phyloP scores from a whole-genome alignment of 2,797 vertebrate species.

The Rhabdomys pumilio region DNA sequence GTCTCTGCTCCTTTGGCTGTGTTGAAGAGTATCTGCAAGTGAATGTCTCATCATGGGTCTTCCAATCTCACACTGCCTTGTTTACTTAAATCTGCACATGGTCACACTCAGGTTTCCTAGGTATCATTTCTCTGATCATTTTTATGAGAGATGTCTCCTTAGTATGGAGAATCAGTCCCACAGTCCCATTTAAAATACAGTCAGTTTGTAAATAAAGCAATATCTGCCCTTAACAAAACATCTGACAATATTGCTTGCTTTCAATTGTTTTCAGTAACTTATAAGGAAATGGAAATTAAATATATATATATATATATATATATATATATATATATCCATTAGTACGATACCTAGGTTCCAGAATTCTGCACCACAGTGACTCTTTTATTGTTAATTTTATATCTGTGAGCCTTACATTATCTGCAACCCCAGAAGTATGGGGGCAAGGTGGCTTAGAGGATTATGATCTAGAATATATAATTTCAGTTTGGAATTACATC shows the following conservation, averaged over 20 bases:
- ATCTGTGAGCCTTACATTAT: neutral
- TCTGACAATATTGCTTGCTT: neutral
- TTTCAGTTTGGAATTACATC: neutral
- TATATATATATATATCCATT: neutral
- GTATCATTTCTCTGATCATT: neutral
- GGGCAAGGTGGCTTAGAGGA: neutral
- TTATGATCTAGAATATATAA: neutral
- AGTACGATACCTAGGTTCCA: neutral
- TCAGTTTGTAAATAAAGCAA: neutral
- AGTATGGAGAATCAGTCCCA: neutral
- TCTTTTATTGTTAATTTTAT: neutral
- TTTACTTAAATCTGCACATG: neutral
- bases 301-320: no score
- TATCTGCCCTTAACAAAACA: neutral
- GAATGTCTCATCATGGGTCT: no score
- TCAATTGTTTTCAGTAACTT: neutral
- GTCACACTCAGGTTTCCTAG: neutral
- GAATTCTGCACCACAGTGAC: neutral
- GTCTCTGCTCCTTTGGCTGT: neutral
- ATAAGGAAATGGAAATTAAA: conserved; percentile 44
- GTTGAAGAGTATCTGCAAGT: neutral
- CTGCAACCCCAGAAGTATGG: neutral
- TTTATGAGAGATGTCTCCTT: neutral
- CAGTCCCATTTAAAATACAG: neutral
- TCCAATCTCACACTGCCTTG: neutral